These are phyloP conservation scores for Lathronympha strigana DNA, from an alignment of 2,888 invertebrate species.

Conservation along the genomic window DNA sequence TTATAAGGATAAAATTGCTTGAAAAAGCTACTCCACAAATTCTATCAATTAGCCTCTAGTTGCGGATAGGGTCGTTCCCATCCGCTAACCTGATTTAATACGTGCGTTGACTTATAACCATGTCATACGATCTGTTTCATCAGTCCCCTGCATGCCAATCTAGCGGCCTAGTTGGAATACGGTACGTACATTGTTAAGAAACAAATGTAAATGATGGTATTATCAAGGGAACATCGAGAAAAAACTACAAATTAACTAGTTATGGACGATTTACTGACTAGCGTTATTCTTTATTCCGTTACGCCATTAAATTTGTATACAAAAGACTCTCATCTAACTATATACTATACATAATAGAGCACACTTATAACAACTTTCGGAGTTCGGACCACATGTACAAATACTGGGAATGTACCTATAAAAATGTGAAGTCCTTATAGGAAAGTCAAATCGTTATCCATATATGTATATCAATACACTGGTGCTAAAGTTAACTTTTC, in stretches of 20 bases:
- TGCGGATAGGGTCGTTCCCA: constrained; percentile 25
- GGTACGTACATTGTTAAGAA: neutral
- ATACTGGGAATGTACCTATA: too few relatives aligned
- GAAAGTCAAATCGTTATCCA: too few relatives aligned
- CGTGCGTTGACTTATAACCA: constrained; percentile 37
- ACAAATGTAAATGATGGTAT: neutral
- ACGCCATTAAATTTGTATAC: neutral
- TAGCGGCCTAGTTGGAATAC: constrained; percentile 8
- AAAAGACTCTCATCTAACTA: too few relatives aligned
- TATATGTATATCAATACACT: too few relatives aligned
- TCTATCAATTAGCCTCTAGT: constrained; percentile 20
- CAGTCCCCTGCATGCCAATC: constrained; percentile 23
- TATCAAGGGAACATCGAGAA: neutral
- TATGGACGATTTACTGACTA: neutral
- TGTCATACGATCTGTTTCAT: constrained; percentile 16
- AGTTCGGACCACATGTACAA: too few relatives aligned
- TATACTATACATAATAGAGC: too few relatives aligned
- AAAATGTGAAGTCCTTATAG: too few relatives aligned
- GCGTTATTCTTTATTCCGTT: neutral
- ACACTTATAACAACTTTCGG: too few relatives aligned
- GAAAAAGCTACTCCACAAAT: constrained; percentile 1
- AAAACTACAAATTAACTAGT: constrained; percentile 1
- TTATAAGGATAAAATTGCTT: neutral
- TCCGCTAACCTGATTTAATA: constrained; percentile 37
- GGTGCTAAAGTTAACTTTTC: too few relatives aligned